These are phyloP conservation scores for Isichthys henryi DNA, from an alignment of 2,113 vertebrate species.

Conservation along the genomic window DNA sequence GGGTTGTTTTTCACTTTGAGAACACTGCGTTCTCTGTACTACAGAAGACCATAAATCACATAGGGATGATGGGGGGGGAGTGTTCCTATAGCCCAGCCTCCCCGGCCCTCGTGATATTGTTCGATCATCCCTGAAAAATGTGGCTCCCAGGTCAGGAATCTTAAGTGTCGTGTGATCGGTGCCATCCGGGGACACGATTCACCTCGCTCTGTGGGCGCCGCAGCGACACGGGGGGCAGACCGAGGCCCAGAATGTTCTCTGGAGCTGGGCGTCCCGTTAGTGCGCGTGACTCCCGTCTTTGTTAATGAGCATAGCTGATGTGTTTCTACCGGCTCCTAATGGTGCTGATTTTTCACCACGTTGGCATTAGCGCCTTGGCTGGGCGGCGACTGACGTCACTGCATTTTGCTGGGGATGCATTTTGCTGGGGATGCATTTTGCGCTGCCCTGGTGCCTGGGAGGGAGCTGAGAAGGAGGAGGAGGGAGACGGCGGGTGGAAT, in stretches of 20 bases:
- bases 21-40: background rate
- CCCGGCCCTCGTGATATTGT: background rate
- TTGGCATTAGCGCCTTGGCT: background rate
- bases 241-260: background rate
- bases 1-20: background rate
- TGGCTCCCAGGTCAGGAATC: background rate
- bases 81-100: background rate
- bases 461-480: conserved; percentile 13
- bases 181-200: background rate
- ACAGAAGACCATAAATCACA: conserved; percentile 4
- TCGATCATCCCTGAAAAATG: conserved; percentile 11
- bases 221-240: background rate
- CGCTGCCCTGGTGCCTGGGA: conserved; percentile 41
- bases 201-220: background rate
- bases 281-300: background rate
- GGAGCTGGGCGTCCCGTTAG: background rate
- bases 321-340: background rate
- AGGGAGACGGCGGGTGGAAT: conserved; percentile 31
- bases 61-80: background rate
- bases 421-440: too few relatives aligned
- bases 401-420: background rate
- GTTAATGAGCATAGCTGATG: background rate
- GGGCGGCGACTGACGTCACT: background rate
- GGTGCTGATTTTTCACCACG: background rate
- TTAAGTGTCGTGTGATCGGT: conserved; percentile 2